phyloP scores from a whole-genome alignment of 2,797 vertebrate species.

The Sebastes trivittatus region DNA sequence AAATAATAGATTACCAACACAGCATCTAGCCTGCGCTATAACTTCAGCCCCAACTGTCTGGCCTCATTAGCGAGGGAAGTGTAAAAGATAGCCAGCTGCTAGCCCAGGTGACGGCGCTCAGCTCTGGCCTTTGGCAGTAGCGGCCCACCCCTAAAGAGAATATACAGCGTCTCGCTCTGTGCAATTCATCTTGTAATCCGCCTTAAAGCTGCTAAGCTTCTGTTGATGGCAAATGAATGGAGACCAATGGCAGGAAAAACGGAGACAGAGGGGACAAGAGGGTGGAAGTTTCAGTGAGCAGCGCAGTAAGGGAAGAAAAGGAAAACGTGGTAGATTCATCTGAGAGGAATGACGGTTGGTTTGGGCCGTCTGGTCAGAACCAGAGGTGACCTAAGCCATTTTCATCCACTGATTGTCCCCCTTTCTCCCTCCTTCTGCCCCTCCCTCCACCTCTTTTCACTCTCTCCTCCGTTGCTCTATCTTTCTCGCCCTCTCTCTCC shows the following conservation, averaged over 20 bases:
- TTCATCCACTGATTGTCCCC: conserved; percentile 67
- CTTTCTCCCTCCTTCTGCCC: conserved; percentile 46
- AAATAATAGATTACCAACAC: conserved; percentile 82
- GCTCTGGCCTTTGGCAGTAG: conserved; percentile 67
- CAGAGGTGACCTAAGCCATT: conserved; percentile 79
- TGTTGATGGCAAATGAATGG: conserved; percentile 65
- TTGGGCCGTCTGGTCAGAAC: conserved; percentile 63
- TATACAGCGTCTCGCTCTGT: conserved; percentile 51
- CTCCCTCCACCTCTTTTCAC: conserved; percentile 58
- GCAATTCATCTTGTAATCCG: conserved; percentile 77
- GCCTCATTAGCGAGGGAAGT: conserved; percentile 71
- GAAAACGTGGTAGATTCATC: conserved; percentile 38
- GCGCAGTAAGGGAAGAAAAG: conserved; percentile 18
- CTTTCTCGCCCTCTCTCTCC: conserved; percentile 48
- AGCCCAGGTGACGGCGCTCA: conserved; percentile 72
- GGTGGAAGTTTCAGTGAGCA: conserved; percentile 29
- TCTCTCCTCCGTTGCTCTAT: conserved; percentile 45
- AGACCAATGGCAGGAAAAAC: conserved; percentile 49
- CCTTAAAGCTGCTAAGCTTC: conserved; percentile 74
- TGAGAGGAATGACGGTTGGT: conserved; percentile 39
- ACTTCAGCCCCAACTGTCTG: conserved; percentile 71
- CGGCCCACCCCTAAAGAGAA: conserved; percentile 71
- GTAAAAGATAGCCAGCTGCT: conserved; percentile 79
- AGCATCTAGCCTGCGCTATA: conserved; percentile 67
- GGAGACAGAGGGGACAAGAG: conserved; percentile 25